Conservation (phyloP, 2,888 invertebrate genomes). For the Entomobrya multifasciata region DNA sequence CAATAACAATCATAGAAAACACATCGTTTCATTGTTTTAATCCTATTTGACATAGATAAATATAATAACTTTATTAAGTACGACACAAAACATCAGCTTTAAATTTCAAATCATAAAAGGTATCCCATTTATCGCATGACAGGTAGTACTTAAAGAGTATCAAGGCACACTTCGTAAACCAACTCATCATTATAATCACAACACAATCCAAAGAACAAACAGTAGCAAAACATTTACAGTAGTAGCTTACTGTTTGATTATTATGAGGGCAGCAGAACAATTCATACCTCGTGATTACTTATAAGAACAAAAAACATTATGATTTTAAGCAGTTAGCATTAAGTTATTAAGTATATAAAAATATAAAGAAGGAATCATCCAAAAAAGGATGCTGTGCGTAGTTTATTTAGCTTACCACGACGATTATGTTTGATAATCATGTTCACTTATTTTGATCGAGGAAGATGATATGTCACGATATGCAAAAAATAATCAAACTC, state of each 20-base stretch:
- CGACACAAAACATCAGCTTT: no score
- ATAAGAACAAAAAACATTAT: slow-evolving; percentile 1
- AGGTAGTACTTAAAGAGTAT: no score
- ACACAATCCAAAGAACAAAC: neutral
- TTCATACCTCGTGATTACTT: neutral
- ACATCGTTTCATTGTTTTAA: no score
- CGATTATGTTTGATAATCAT: slow-evolving; percentile 38
- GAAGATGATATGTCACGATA: slow-evolving; percentile 66
- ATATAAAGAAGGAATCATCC: neutral
- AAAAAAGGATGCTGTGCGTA: neutral
- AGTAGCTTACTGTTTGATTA: slow-evolving; percentile 20
- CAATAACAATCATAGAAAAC: no score
- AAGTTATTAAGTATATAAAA: slow-evolving; percentile 6
- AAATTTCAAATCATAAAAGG: no score
- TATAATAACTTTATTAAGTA: no score
- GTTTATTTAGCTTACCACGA: neutral
- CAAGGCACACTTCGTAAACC: no score
- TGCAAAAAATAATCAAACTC: slow-evolving; percentile 51
- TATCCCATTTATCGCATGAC: no score
- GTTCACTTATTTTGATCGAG: slow-evolving; percentile 41
- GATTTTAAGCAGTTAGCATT: neutral
- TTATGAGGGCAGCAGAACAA: neutral
- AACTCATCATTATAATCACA: neutral
- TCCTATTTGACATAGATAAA: no score
- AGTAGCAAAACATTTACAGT: slow-evolving; percentile 32